A percentile compares a stretch with the other conserved stretches of the same genome.
phyloP scores from a whole-genome alignment of 2,888 invertebrate genomes.

The Eulithis prunata region DNA sequence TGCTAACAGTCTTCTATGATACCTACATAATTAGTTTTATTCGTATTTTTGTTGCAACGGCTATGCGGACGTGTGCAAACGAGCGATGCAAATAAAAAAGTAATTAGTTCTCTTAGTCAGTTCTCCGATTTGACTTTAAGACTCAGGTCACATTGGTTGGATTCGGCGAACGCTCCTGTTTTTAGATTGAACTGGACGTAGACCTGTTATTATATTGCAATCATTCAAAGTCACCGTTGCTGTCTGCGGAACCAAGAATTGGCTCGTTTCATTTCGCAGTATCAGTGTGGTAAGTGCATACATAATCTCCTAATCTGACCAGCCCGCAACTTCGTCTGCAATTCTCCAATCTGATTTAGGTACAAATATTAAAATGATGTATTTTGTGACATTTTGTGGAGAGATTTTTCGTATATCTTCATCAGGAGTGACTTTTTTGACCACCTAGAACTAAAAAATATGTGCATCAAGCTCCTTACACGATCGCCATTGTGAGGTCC shows the following conservation, averaged over 20 bases:
- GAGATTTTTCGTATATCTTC: no score
- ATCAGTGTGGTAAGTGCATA: no score
- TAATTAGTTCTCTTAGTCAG: slow-evolving; percentile 50
- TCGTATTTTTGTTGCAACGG: slow-evolving; percentile 17
- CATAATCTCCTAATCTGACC: no score
- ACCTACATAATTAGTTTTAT: slow-evolving; percentile 8
- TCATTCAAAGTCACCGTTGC: slow-evolving; percentile 60
- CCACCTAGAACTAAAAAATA: no score
- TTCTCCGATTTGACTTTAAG: slow-evolving; percentile 56
- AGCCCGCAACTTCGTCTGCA: no score
- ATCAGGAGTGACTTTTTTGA: no score
- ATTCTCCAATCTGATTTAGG: no score
- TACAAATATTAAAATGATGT: no score
- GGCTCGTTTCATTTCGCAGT: background rate
- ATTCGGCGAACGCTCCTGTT: slow-evolving; percentile 69
- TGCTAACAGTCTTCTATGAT: slow-evolving; percentile 21
- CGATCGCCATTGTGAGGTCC: no score
- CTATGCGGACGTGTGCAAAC: slow-evolving; percentile 27
- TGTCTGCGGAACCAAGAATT: slow-evolving; percentile 35
- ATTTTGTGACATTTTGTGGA: no score
- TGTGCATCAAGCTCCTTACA: no score
- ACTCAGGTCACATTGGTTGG: slow-evolving; percentile 65
- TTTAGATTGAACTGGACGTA: slow-evolving; percentile 52
- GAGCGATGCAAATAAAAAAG: slow-evolving; percentile 40
- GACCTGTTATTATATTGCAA: slow-evolving; percentile 69